phyloP scores from a whole-genome alignment of 92 coral and sea anemone genomes.

The Bergia puertoricense region DNA sequence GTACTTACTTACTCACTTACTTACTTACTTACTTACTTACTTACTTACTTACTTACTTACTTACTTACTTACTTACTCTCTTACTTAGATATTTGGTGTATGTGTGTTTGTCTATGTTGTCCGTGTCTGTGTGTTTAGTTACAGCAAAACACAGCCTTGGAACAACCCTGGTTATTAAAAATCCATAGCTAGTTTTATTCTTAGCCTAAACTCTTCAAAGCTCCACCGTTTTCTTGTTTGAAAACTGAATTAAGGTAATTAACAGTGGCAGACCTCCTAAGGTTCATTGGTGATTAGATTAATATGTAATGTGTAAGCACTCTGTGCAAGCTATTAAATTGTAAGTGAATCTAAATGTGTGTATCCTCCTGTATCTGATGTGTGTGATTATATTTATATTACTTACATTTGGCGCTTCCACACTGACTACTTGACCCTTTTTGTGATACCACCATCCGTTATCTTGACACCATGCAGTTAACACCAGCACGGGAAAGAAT shows the following conservation, averaged over 20 bases:
- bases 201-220: neutral
- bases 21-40: too few relatives aligned
- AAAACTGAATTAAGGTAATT: neutral
- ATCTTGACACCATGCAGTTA: conserved; percentile 89
- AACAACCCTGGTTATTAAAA: too few relatives aligned
- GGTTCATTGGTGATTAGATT: neutral
- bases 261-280: too few relatives aligned
- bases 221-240: neutral
- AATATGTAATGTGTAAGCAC: neutral
- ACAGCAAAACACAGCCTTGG: too few relatives aligned
- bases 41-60: too few relatives aligned
- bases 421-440: conserved; percentile 64
- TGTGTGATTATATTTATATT: neutral
- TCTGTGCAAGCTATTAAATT: neutral
- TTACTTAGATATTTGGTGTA: neutral
- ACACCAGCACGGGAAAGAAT: conserved; percentile 76
- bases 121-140: neutral
- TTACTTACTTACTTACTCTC: too few relatives aligned
- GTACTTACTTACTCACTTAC: too few relatives aligned
- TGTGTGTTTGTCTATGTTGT: neutral
- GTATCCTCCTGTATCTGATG: neutral
- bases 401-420: conserved; percentile 83
- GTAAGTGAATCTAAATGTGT: neutral
- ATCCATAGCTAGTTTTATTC: too few relatives aligned
- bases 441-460: conserved; percentile 83